phyloP scores from a whole-genome alignment of 2,113 vertebrate genomes.

The Vanacampus margaritifer region DNA sequence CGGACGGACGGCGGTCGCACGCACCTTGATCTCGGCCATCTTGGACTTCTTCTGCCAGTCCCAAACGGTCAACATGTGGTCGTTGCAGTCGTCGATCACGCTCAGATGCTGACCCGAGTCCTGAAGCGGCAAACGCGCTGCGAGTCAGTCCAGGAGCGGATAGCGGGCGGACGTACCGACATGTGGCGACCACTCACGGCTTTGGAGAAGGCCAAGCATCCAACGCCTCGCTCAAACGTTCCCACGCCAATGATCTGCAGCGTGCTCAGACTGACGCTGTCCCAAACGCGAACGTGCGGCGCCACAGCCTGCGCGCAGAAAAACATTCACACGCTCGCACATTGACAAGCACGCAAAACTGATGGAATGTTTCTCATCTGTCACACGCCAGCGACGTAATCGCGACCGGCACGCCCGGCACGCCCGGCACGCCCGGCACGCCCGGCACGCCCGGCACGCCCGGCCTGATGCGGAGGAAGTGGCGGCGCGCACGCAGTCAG shows the following conservation, averaged over 20 bases:
- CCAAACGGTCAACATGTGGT: slow-evolving; percentile 98
- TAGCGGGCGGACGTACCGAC: neutral
- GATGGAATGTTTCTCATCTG: too few species aligned
- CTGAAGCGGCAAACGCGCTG: slow-evolving; percentile 57
- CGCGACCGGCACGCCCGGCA: too few species aligned
- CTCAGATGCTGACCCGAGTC: slow-evolving; percentile 92
- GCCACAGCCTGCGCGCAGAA: slow-evolving; percentile 78
- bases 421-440: too few species aligned
- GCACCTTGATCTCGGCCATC: slow-evolving; percentile 96
- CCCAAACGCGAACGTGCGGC: slow-evolving; percentile 95
- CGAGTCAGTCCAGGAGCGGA: too few species aligned
- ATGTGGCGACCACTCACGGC: slow-evolving; percentile 77
- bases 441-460: too few species aligned
- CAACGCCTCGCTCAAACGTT: slow-evolving; percentile 94
- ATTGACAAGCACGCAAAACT: too few species aligned
- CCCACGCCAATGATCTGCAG: slow-evolving; percentile 88
- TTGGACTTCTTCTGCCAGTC: slow-evolving; percentile 95
- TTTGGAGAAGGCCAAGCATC: slow-evolving; percentile 93
- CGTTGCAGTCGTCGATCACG: slow-evolving; percentile 95
- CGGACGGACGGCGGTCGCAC: neutral
- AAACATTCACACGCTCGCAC: too few species aligned
- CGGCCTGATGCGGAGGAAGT: too few species aligned
- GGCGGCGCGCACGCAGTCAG: too few species aligned
- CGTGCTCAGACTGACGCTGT: slow-evolving; percentile 88
- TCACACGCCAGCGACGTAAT: too few species aligned